Evolutionary conservation across 2,797 vertebrate genomes (phyloP), one percentile per base, ranked within the genome.

Genomic region (Microchirus variegatus): DNA sequence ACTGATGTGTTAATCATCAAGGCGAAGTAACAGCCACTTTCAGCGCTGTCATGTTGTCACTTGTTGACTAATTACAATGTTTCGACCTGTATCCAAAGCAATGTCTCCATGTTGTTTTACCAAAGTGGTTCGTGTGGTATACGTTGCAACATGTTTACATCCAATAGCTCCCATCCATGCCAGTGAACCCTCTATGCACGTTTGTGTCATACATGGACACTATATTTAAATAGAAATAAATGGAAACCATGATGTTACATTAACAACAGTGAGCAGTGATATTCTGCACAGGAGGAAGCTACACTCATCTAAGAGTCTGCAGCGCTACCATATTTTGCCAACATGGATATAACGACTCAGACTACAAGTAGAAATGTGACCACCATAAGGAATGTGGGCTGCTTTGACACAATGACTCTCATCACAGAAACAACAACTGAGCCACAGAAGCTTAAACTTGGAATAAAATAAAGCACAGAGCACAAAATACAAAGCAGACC

Each of bases 31-130:
- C 43, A 73, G 65, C 46, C 49, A 11, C 64, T 62, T 53, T 71
- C 42, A 40, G 60, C 44, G 1, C 11, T 9, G 55, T 63, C 63
- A 22, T 77, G 81, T 70, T 68, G 63, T 59, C 62, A 80, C 83
- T 56, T 66, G 79, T 70, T 75, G 59, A 81, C 64, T 74, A 72
- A 87, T 79, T 66, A 63, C 41, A 68, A 63, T 4, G 45, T 75
- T 77, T 38, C 40, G 58, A 61, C 53, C 59, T 19, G 73, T 56
- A 58, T 63, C 58, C 37, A 41, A 38, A 56, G 53, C 59, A 41
- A 55, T 53, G 18, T 9, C 67, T 67, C 38, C 15, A 4, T 47
- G 67, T 53, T 46, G 54, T 64, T 49, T 44, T 4, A 49, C 52
- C 50, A 37, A 56, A 63, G 47, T 9, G 51, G 15, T 37, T 65